Base-by-base conservation (phyloP, 2,797 vertebrate species). In the Lophotriccus pileatus region DNA sequence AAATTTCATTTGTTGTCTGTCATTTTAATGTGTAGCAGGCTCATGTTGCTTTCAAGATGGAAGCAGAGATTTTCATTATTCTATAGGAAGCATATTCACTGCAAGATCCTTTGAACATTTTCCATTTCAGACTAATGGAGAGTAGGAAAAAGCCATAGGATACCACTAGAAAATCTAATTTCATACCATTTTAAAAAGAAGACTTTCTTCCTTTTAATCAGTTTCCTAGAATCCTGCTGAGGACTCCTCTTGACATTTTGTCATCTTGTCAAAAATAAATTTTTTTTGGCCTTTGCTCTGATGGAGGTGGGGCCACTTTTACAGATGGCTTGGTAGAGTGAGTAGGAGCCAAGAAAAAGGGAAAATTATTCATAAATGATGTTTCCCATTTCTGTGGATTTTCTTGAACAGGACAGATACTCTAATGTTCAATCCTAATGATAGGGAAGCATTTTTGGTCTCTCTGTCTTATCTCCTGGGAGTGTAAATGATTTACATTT, bases 61-160 rank as follows among this genome's bases (percentile, higher is more conserved):
- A 94, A 85, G 83, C 39, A 81, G 68, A 36, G 32, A 82, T 79
- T 95, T 88, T 93, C 77, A 78, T 94, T 91, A 88, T 96, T 89
- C 80, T 95, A 86, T 96, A 93, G 90, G 95, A 97, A 96, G 32
- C 15, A 18, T 96, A 95, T 95, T 96, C 94, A 90, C 0, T 43
- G 86, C 94, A 95, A 93, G 84, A 78, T 96, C 94, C 87, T 97
- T 97, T 97, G 92, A 98, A 96, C 80, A 41, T 92, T 93, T 97
- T 95, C 95, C 94, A 86, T 96, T 95, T 86, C 96, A 96, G 89
- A 83, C 59, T 95, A 79, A 85, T 62, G 44, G 84, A 86, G 46
- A 96, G 95, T 96, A 96, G 80, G 95, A 97, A 95, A 92, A 96
- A 97, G 76, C 91, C 95, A 88, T 91, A 86, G 94, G 93, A 62